Conservation (phyloP, 2,113 vertebrate genomes). For the Elanoides forficatus region DNA sequence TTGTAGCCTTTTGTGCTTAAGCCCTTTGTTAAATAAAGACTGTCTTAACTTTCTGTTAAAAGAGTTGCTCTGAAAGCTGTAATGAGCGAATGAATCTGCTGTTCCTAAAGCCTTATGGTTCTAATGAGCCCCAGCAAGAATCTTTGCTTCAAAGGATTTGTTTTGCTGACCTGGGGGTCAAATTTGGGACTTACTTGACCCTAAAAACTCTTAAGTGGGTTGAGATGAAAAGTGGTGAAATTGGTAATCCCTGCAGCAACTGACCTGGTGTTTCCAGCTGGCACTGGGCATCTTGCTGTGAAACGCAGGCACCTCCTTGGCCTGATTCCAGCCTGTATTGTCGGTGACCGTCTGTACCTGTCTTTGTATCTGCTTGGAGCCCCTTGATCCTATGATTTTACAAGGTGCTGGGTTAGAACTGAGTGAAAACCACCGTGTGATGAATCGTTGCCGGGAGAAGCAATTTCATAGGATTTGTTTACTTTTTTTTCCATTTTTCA, state of each 20-base stretch:
- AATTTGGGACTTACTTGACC: not conserved
- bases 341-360: rapidly evolving
- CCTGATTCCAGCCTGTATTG: not conserved
- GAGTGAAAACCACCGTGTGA: not conserved
- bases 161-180: not conserved
- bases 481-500: not conserved
- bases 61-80: not conserved
- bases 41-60: not conserved
- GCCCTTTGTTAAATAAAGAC: not conserved
- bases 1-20: not conserved
- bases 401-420: not conserved
- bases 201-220: not conserved
- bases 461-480: not conserved
- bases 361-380: not conserved
- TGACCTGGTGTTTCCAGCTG: not conserved
- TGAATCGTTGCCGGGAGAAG: not conserved
- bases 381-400: not conserved
- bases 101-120: not conserved
- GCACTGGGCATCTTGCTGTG: not conserved
- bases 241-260: not conserved
- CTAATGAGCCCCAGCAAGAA: not conserved
- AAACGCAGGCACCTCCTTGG: not conserved
- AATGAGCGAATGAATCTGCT: not conserved
- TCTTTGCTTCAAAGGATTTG: not conserved
- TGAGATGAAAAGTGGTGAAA: not conserved